Evolutionary conservation across 2,797 vertebrate genomes (phyloP).

Genomic region (Argyrosomus regius): DNA sequence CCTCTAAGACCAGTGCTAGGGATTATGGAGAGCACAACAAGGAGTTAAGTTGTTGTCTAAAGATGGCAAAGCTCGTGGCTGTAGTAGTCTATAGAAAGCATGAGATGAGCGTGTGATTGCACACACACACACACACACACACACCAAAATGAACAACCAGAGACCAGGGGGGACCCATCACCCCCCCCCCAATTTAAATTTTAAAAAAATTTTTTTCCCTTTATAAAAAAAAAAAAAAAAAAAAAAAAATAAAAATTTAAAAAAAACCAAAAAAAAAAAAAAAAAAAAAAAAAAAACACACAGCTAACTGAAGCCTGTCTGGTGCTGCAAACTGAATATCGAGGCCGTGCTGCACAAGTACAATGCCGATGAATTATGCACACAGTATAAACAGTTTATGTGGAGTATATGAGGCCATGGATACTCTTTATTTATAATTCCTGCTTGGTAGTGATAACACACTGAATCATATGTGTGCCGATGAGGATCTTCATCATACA

Average conservation of each 20-base stretch:
- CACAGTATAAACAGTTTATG: conserved; percentile 56
- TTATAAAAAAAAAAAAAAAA: too few relatives aligned
- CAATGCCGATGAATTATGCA: conserved; percentile 55
- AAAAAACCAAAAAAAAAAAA: too few relatives aligned
- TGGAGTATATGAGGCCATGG: conserved; percentile 14
- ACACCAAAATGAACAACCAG: conserved; percentile 16
- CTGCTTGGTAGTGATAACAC: conserved; percentile 18
- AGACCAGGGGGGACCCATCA: conserved; percentile 36
- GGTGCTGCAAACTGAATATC: conserved; percentile 29
- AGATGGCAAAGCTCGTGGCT: conserved; percentile 17
- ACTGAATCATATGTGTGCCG: conserved; percentile 1
- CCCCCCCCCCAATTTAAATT: too few relatives aligned
- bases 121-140: conserved; percentile 34
- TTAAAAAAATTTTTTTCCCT: too few relatives aligned
- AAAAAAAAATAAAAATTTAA: too few relatives aligned
- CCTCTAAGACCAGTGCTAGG: neutral
- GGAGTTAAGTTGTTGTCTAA: conserved; percentile 22
- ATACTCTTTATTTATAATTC: conserved; percentile 38
- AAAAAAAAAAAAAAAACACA: too few relatives aligned
- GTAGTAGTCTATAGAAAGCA: conserved; percentile 49
- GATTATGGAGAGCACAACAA: conserved; percentile 19
- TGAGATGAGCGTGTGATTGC: conserved; percentile 37
- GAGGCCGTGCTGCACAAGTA: conserved; percentile 12
- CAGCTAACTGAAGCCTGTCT: conserved; percentile 6
- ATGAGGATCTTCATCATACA: conserved; percentile 28